Evolutionary conservation across 2,797 vertebrate species (phyloP).

Genomic region (Momotus momota): DNA sequence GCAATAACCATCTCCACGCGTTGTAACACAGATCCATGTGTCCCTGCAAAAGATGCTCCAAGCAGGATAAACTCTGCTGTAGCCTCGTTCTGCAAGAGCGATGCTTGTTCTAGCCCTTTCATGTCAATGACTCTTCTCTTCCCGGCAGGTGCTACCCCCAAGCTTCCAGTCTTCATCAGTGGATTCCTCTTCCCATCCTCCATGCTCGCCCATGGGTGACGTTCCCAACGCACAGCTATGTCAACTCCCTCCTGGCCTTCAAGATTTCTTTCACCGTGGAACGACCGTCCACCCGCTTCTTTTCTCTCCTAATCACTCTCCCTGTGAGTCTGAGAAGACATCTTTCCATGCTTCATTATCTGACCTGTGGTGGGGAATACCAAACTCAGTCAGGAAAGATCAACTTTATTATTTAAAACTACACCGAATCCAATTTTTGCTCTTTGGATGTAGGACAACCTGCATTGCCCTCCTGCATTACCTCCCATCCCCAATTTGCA

Average conservation of each 20-base stretch:
- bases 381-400: neutral
- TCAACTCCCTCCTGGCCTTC: neutral
- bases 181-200: neutral
- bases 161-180: neutral
- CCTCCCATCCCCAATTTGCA: neutral
- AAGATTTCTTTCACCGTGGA: neutral
- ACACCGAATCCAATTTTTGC: neutral
- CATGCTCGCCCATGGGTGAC: rapidly evolving
- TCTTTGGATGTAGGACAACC: neutral
- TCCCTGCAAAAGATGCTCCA: slow-evolving; percentile 48
- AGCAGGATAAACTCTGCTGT: slow-evolving; percentile 25
- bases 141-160: neutral
- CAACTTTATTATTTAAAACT: neutral
- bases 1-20: slow-evolving; percentile 61
- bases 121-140: neutral
- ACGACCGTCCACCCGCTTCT: neutral
- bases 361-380: neutral
- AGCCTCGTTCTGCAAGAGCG: neutral
- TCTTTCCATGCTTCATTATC: neutral
- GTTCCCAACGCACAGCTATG: rapidly evolving
- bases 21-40: slow-evolving; percentile 35
- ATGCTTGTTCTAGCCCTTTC: neutral
- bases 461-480: neutral
- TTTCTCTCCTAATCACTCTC: neutral
- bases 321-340: neutral